Evolutionary conservation across 2,888 invertebrate genomes (phyloP), one percentile per base, ranked within the genome.

Genomic region (Megamerina dolium): DNA sequence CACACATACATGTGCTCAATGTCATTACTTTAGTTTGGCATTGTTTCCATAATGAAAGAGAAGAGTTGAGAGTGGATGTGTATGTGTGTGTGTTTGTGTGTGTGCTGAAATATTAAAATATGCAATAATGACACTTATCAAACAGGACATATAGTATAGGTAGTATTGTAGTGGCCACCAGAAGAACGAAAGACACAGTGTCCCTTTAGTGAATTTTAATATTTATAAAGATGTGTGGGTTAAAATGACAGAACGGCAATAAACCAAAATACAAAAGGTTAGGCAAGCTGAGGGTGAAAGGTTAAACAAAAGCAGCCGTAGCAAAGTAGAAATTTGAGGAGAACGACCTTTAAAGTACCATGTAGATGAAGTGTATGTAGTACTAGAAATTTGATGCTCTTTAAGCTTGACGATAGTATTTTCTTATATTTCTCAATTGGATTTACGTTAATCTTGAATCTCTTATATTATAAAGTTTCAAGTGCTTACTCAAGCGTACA

Each of bases 81-180:
- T 37, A 23, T 21, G 19, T 29, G 21, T 37, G 34, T 16, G 12
- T 29, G 35, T 16, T 33, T 30, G 31, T 27, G 37, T 27, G 29
- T 20, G 37, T 40, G 23, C 23, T 37, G 42, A 36, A 38, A 30
- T 37, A 43, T 41, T 43, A 45, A 54, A 57, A 53, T 57, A 56
- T 57, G 52, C 56, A 60, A 52, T 53, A 57, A 54, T 55, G 51
- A 44, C 47, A 42, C 43, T 51, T 49, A 48, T 45, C 49, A 47
- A 37, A 16, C 30, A n/a, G n/a, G n/a, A n/a, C n/a, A n/a, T n/a
- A n/a, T n/a, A n/a, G n/a, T n/a, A n/a, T n/a, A 21, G 26, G 8
- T 33, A n/a, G 17, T 33, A 6, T 12, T 33, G 17, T n/a, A 41
- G 26, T 12, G 12, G 9, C 12, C 12, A 10, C 9, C 9, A 26